Evolutionary conservation across 2,113 vertebrate species (phyloP).

Genomic region (Entomyzon cyanotis): DNA sequence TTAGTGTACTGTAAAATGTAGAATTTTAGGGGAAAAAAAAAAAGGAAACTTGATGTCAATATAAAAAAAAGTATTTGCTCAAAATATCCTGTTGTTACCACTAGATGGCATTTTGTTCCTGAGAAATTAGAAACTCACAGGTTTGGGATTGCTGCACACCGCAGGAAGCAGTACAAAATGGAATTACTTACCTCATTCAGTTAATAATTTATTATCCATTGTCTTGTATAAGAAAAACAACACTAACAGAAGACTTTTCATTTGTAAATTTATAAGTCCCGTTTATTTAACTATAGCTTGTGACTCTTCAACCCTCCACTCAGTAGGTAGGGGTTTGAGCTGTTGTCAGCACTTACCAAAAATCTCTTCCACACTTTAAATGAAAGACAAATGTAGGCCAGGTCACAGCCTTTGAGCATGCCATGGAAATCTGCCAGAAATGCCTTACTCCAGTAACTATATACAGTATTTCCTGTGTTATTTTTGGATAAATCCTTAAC

Average conservation of each 20-base stretch:
- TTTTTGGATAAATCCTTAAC: constrained; percentile 3
- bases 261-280: neutral
- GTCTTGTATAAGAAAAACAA: neutral
- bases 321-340: neutral
- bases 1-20: neutral
- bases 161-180: constrained; percentile 2
- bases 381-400: neutral
- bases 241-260: neutral
- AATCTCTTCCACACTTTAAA: neutral
- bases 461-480: constrained; percentile 26
- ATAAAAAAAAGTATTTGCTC: neutral
- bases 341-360: neutral
- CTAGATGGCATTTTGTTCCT: constrained; percentile 69
- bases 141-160: neutral
- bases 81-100: constrained; percentile 26
- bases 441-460: neutral
- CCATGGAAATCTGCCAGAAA: constrained; percentile 5
- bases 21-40: neutral
- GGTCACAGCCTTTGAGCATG: neutral
- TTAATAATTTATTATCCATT: constrained; percentile 41
- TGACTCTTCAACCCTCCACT: neutral
- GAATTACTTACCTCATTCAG: neutral
- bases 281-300: neutral
- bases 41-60: neutral
- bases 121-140: neutral